phyloP scores from a whole-genome alignment of 2,113 vertebrate species.

The Danio rerio region DNA sequence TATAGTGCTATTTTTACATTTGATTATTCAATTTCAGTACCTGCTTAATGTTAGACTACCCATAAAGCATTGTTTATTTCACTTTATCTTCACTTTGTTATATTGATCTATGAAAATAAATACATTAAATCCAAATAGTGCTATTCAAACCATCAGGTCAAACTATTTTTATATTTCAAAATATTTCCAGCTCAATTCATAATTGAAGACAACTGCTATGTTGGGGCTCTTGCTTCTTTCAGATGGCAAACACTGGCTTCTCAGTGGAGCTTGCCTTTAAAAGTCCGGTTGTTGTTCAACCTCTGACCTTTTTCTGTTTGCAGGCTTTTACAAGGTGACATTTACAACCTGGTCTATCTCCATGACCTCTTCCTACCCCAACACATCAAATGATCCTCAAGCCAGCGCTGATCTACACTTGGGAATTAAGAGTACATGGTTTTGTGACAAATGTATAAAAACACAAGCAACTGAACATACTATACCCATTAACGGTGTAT shows the following conservation, averaged over 20 bases:
- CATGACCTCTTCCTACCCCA: constrained; percentile 60
- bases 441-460: not conserved
- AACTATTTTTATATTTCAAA: not conserved
- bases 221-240: not conserved
- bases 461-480: not conserved
- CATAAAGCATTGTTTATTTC: too few relatives aligned
- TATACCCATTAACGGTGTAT: not conserved
- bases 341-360: constrained; percentile 67
- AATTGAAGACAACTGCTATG: not conserved
- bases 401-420: constrained; percentile 49
- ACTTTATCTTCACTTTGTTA: too few relatives aligned
- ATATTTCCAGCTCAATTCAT: not conserved
- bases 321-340: constrained; percentile 72
- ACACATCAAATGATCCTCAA: constrained; percentile 34
- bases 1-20: too few relatives aligned
- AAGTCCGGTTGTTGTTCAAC: constrained; percentile 68
- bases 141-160: too few relatives aligned
- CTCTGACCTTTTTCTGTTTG: constrained; percentile 71
- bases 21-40: too few relatives aligned
- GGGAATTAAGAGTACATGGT: constrained; percentile 44
- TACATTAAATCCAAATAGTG: too few relatives aligned
- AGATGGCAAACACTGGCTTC: constrained; percentile 28
- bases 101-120: too few relatives aligned
- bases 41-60: too few relatives aligned
- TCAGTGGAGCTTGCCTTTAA: constrained; percentile 64